Evolutionary conservation across 2,113 vertebrate genomes (phyloP), one percentile per base, ranked within the genome.

Genomic region (Pristiophorus japonicus): DNA sequence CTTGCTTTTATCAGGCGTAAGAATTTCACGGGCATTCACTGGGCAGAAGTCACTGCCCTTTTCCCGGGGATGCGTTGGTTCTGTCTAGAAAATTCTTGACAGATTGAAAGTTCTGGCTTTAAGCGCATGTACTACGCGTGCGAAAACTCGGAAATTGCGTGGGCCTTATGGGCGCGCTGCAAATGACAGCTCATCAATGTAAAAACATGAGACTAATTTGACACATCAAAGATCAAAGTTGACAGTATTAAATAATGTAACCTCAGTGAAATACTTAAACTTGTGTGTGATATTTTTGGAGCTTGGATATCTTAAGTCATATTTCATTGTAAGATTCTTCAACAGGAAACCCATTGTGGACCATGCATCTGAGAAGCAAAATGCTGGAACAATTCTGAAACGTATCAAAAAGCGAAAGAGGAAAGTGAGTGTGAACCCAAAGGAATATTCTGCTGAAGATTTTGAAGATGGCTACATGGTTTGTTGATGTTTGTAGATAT

Each of bases 391-490:
- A 66, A 51, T 94, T 51, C 27, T 94, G 93, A 94, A 94, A 67
- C 24, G 93, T 12, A 24, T 47, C 62, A 73, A 70, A 70, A 94
- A 73, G 14, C n/a, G 66, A 18, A 94, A 94, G 42, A 94, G 14
- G 27, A 94, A 94, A 94, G 63, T 70, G 93, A 73, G 65, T 70
- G 93, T 73, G 38, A 94, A 67, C 66, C 42, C 45, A 70, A 94
- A 51, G 63, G 93, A 94, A 94, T 65, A 94, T 12, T 73, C 65
- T 73, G 93, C 18, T 45, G 93, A 94, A 51, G 93, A 94, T 94
- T 94, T 94, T 94, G 66, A 73, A 94, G 66, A 94, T 94, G 93
- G 66, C 65, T 47, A 94, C 66, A 94, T 94, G 93, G 93, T 94
- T 67, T 94, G 93, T 93, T 94, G 24, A 94, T 94, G 3, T 70